Percentiles rank a stretch among this genome's conserved stretches.
Evolutionary conservation across 2,888 invertebrate species (phyloP).

Genomic region (Camptogramma bilineatum): DNA sequence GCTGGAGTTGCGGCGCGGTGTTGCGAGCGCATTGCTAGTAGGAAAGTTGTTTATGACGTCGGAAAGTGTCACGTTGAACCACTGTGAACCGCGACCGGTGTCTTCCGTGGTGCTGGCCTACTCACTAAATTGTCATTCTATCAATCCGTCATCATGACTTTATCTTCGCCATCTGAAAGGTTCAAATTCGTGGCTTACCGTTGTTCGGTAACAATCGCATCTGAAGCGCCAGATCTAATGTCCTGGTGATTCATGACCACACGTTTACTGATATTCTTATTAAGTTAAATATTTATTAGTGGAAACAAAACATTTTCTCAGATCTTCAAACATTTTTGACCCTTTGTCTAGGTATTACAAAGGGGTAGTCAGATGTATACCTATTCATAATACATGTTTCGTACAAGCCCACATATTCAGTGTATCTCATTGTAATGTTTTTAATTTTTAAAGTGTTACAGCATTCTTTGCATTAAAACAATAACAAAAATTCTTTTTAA

Average conservation of each 20-base stretch:
- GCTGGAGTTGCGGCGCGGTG: slow-evolving; percentile 51
- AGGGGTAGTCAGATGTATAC: too few relatives aligned
- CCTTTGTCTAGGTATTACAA: too few relatives aligned
- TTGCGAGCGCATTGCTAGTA: slow-evolving; percentile 80
- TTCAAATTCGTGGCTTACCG: slow-evolving; percentile 55
- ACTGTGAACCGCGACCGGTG: slow-evolving; percentile 80
- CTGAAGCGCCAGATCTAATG: slow-evolving; percentile 56
- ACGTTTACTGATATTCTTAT: slow-evolving; percentile 39
- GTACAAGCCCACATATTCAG: too few relatives aligned
- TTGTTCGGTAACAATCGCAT: slow-evolving; percentile 61
- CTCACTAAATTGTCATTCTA: slow-evolving; percentile 83
- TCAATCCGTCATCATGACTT: slow-evolving; percentile 80
- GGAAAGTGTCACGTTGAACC: slow-evolving; percentile 85
- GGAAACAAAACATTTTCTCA: too few relatives aligned
- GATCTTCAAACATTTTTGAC: too few relatives aligned
- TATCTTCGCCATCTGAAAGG: slow-evolving; percentile 67
- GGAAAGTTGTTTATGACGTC: slow-evolving; percentile 85
- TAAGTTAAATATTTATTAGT: too few relatives aligned
- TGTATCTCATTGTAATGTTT: too few relatives aligned
- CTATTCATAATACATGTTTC: too few relatives aligned
- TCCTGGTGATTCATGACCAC: slow-evolving; percentile 51
- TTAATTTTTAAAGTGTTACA: too few relatives aligned
- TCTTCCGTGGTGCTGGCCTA: slow-evolving; percentile 81
- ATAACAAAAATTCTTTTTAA: too few relatives aligned
- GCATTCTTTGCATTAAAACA: too few relatives aligned